Base-by-base conservation (phyloP, 2,113 vertebrate genomes). In the Misgurnus mizolepis region DNA sequence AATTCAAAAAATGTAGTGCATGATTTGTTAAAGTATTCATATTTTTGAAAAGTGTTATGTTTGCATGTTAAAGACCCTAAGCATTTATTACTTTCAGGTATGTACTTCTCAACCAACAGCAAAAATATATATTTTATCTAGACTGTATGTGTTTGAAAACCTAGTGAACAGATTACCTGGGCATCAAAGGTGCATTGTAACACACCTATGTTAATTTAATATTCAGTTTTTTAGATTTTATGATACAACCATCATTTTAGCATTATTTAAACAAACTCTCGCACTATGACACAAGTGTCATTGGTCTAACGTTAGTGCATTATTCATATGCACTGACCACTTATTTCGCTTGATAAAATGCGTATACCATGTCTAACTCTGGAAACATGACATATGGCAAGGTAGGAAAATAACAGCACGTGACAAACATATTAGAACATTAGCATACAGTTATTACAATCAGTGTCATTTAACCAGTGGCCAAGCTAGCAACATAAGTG, bases 401-500 rank as follows among this genome's bases (percentile, higher is more conserved):
- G 55, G 5, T 6, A 56, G 55, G 17, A 39, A 8, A 53, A 50
- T 0, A 71, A n/a, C 9, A 55, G 18, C 47, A 53, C 27, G 39
- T 17, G 68, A 55, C 27, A 53, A 3, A 47, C 27, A 7, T 15
- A 74, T 49, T 64, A 15, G 7, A 56, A 49, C 18, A 34, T 49
- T 49, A 75, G 43, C 73, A 39, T 58, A 18, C 58, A 75, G 58
- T 6, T 43, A 62, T 18, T 53, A 12, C 15, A 40, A 15, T 49
- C 10, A 60, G 18, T 76, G 73, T 76, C 15, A 65, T 65, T 53
- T 50, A 61, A 77, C 7, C 47, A 77, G 12, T 77, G 49, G 34
- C 71, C 27, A 65, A 27, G 75, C 62, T 72, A 70, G 45, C 74
- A 61, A 68, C 71, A 58, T 55, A 18, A 47, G 60, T 67, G 62